Evolutionary conservation across 1,140 invertebrate genomes (phyloP).

Genomic region (Euborellia annulipes): DNA sequence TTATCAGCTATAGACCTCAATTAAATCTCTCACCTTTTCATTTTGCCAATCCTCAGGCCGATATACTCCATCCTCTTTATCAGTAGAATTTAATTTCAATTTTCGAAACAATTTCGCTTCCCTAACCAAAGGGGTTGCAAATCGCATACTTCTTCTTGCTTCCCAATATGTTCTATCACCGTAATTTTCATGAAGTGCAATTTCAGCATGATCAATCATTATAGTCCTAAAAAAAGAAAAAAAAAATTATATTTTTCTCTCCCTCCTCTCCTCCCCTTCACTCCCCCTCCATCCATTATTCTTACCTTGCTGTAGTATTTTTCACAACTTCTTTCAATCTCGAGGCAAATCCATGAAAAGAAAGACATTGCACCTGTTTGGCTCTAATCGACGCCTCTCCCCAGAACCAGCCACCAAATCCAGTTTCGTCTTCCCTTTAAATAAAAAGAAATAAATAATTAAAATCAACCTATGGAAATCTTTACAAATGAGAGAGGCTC

Average conservation of each 20-base stretch:
- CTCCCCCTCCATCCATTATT: neutral
- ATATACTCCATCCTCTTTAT: conserved; percentile 41
- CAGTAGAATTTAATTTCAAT: conserved; percentile 48
- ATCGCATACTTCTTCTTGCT: conserved; percentile 81
- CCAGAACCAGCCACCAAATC: conserved; percentile 47
- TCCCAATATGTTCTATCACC: conserved; percentile 71
- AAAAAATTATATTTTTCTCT: conserved; percentile 1
- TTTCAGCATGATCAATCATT: conserved; percentile 76
- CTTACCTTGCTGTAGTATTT: conserved; percentile 12
- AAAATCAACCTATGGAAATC: too few species aligned
- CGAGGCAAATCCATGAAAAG: conserved; percentile 64
- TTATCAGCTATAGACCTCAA: too few species aligned
- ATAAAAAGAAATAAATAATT: too few species aligned
- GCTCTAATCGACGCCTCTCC: conserved; percentile 45
- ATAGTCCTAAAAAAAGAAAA: conserved; percentile 38
- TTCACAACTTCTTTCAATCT: conserved; percentile 39
- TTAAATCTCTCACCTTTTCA: conserved; percentile 34
- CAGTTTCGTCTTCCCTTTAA: too few species aligned
- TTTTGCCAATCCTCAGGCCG: conserved; percentile 41
- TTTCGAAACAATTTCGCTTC: conserved; percentile 56
- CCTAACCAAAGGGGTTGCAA: conserved; percentile 48
- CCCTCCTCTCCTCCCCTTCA: neutral
- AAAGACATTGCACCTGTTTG: conserved; percentile 53
- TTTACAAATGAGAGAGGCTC: too few species aligned
- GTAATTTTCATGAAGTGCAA: conserved; percentile 72